These are phyloP conservation scores for Argynnis bischoffii DNA, from an alignment of 2,888 invertebrate genomes.

Conservation along the genomic window DNA sequence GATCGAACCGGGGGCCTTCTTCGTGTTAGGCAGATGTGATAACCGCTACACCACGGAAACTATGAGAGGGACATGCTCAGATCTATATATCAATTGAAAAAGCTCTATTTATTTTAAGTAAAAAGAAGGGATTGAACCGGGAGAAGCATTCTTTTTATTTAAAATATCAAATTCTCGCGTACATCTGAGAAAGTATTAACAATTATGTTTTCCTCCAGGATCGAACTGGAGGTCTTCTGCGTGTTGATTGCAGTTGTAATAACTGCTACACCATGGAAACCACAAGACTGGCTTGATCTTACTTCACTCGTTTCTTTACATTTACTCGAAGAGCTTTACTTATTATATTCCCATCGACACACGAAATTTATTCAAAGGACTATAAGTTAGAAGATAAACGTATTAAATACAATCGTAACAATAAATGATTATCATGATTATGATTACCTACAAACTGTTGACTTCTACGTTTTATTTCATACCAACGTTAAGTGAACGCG, in stretches of 20 bases:
- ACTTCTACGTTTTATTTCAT: no score
- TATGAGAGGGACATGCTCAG: neutral
- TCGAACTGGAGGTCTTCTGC: constrained; percentile 95
- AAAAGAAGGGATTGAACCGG: no score
- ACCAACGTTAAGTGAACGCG: no score
- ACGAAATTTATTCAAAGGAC: no score
- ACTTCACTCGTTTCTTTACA: neutral
- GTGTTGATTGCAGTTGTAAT: constrained; percentile 96
- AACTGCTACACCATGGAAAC: constrained; percentile 95
- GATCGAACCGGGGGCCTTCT: constrained; percentile 95
- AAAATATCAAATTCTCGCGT: no score
- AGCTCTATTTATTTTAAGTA: no score
- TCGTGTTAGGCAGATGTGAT: constrained; percentile 96
- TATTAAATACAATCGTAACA: no score
- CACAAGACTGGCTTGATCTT: neutral
- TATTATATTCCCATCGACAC: neutral
- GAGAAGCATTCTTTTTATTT: no score
- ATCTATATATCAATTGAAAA: constrained; percentile 44
- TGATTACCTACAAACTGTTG: no score
- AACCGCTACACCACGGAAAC: constrained; percentile 95
- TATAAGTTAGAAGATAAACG: no score
- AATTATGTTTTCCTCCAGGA: constrained; percentile 68
- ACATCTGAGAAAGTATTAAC: no score
- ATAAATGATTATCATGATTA: no score
- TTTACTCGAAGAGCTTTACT: neutral